Percentiles rank a stretch among this genome's conserved stretches.
These are phyloP conservation scores for Lichenostomus cassidix DNA, from an alignment of 2,113 vertebrate species.

Conservation along the genomic window DNA sequence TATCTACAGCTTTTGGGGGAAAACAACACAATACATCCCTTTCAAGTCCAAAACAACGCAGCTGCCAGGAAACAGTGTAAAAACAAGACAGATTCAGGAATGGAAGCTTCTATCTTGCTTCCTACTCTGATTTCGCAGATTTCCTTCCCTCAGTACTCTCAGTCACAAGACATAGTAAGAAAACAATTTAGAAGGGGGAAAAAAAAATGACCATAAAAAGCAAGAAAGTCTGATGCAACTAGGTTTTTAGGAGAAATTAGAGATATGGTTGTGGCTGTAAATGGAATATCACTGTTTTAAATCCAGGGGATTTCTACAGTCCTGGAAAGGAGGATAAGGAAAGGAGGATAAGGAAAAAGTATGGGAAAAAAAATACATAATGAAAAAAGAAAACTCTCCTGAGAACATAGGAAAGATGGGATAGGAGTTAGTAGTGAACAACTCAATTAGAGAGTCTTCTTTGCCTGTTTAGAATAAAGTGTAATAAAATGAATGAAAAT, in stretches of 20 bases:
- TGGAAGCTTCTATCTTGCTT: constrained; percentile 39
- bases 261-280: not conserved
- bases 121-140: constrained; percentile 41
- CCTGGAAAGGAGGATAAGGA: no score
- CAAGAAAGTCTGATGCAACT: not conserved
- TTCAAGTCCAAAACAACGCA: not conserved
- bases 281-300: not conserved
- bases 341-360: not conserved
- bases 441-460: not conserved
- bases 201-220: not conserved
- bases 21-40: constrained; percentile 11
- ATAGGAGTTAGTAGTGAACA: not conserved
- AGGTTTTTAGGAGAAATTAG: not conserved
- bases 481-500: not conserved
- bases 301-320: not conserved
- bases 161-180: constrained; percentile 21
- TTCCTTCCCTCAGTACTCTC: constrained; percentile 30
- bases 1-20: not conserved
- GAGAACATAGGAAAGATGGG: not conserved
- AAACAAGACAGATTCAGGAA: constrained; percentile 39
- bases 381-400: not conserved
- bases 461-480: not conserved
- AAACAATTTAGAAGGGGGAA: not conserved
- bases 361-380: not conserved
- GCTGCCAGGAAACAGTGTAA: constrained; percentile 43